A percentile compares a stretch with the other conserved stretches of the same genome.
These are phyloP conservation scores for Penaeus indicus DNA, from an alignment of 1,140 invertebrate genomes.

Conservation along the genomic window DNA sequence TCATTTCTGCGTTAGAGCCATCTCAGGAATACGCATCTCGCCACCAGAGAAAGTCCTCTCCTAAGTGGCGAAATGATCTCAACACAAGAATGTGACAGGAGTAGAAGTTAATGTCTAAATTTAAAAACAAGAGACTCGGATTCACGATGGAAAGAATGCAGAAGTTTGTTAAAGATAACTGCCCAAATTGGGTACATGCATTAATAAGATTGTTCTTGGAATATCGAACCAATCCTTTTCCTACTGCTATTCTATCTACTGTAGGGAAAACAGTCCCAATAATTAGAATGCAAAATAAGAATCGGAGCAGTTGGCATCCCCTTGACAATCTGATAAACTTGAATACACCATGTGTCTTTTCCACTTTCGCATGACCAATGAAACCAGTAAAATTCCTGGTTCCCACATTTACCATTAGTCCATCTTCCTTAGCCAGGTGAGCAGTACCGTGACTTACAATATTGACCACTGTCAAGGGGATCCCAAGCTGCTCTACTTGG, in stretches of 20 bases:
- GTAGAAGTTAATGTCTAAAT: neutral
- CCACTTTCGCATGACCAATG: constrained; percentile 3
- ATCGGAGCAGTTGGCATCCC: constrained; percentile 46
- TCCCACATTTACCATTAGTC: neutral
- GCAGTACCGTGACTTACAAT: constrained; percentile 20
- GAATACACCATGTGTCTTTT: neutral
- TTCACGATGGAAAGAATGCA: constrained; percentile 11
- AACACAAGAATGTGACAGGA: neutral
- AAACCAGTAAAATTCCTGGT: neutral
- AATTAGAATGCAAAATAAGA: constrained; percentile 29
- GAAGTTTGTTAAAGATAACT: neutral
- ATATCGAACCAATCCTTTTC: constrained; percentile 23
- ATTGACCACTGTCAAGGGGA: constrained; percentile 29
- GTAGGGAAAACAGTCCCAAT: constrained; percentile 41
- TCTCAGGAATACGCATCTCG: constrained; percentile 59
- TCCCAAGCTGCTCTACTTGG: constrained; percentile 33
- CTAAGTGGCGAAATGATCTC: constrained; percentile 39
- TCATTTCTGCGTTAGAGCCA: constrained; percentile 26
- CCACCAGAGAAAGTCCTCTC: constrained; percentile 49
- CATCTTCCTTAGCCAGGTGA: constrained; percentile 13
- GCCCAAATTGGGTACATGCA: constrained; percentile 14
- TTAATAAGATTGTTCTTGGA: constrained; percentile 25
- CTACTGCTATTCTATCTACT: constrained; percentile 52
- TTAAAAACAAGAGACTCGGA: neutral
- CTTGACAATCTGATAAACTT: constrained; percentile 31